Evolutionary conservation across 2,113 vertebrate genomes (phyloP).

Genomic region (Parus major): DNA sequence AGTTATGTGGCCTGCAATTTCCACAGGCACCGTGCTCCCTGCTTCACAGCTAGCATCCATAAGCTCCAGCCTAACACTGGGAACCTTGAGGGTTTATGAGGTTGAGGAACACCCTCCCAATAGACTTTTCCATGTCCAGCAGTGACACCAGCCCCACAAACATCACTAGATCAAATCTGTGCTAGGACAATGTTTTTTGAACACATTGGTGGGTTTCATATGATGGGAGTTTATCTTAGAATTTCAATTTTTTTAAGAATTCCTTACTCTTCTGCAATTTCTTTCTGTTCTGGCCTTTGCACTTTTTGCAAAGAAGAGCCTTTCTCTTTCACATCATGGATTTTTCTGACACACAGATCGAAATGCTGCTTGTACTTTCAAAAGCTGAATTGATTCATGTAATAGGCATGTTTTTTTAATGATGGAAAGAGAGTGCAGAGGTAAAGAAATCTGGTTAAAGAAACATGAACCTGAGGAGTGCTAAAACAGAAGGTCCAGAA

Average conservation of each 20-base stretch:
- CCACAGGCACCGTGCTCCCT: no score
- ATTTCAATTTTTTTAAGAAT: background rate
- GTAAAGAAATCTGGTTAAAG: background rate
- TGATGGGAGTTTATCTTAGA: background rate
- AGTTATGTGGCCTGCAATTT: no score
- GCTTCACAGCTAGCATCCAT: no score
- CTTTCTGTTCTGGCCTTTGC: background rate
- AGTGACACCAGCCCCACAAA: background rate
- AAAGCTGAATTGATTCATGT: background rate
- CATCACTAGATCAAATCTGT: background rate
- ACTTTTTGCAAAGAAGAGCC: background rate
- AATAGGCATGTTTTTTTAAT: background rate
- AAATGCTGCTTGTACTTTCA: background rate
- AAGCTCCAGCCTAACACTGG: background rate
- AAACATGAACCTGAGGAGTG: background rate
- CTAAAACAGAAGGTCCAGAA: background rate
- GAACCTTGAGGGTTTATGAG: background rate
- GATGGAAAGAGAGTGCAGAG: background rate
- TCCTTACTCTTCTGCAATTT: background rate
- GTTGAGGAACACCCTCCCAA: background rate
- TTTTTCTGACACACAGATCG: background rate
- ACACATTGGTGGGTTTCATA: background rate
- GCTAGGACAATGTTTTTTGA: background rate
- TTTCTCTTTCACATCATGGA: background rate
- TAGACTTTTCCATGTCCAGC: background rate